Base-by-base conservation (phyloP, 2,888 invertebrate genomes). In the Thymelicus sylvestris region DNA sequence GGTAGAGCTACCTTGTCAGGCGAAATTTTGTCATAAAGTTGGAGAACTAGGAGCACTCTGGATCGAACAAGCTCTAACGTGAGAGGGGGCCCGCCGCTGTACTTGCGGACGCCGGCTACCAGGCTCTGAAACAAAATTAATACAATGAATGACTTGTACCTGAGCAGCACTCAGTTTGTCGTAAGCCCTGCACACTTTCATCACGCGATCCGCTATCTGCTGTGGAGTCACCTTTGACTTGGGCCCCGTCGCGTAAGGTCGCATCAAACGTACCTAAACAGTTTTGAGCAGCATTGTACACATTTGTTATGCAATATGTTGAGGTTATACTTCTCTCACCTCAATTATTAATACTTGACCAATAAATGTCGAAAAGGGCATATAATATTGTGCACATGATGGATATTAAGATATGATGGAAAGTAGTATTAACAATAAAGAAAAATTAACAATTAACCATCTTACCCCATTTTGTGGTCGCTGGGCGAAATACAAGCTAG, bases 21-120 rank as follows among this genome's bases (percentile, higher is more conserved):
- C 86, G 97, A 96, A 94, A 99, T 95, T 96, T 99, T 99, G 95
- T 99, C 99, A 95, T 98, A 99, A 80, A 99, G 96, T 95, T 97
- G 97, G 84, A 99, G 96, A 78, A 99, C 98, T 92, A 99, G 96
- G 83, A 99, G 94, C 78, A 99, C 98, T 88, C 99, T 96, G 88
- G 98, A 97, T 87, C 95, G 93, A 90, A 99, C 97, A 83, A 97
- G 95, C 84, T 97, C 96, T 89, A 98, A 94, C 76, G 97, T 95
- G 83, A 98, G 94, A 77, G 98, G 98, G 78, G 96, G 95, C 84
- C 96, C 96, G 78, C 91, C 92, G 90, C 97, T 96, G 95, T 96
- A 97, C 91, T 95, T 95, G 91, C 97, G 96, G 85, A 93, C 93
- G 88, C 94, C 95, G 94, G 95, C 94, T 93, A 94, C 94, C 94